Base-by-base conservation (phyloP, 2,888 invertebrate genomes). In the Xanthorhoe designata region DNA sequence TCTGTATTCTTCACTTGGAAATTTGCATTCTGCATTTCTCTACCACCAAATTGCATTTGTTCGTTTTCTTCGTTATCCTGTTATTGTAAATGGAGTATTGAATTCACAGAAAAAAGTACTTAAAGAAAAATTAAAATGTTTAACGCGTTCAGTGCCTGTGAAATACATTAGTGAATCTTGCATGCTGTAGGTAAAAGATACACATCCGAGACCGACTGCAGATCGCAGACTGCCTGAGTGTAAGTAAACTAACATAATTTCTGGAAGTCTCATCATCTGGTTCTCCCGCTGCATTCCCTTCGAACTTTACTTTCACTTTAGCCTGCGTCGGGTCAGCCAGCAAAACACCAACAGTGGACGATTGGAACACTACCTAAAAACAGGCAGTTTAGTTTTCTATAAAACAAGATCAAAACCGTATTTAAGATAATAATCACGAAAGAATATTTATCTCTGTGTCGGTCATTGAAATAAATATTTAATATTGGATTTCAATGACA, bases 251-350 rank as follows among this genome's bases (percentile, higher is more conserved):
- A 66, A 87, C 87, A 72, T 72, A 78, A 72, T 78, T 79, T 65
- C 76, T 74, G 61, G 77, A 78, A 6, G 72, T 57, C 42, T 82
- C 82, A 60, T 86, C 83, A 10, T 87, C 84, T 9, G 80, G 80
- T 69, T 89, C 86, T 0, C 81, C 88, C 10, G 73, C 76, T 1
- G 86, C 74, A 76, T 89, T 89, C 0, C 86, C 88, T 88, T 94
- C 85, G 82, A 92, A 86, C 80, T 91, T 90, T 8, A 96, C 94
- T 84, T 95, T 95, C 9, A 96, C 95, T 83, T 95, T 94, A 7
- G 96, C 95, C 77, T 94, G 94, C 53, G 94, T 91, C 0, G 96
- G 96, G 85, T 96, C 95, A 6, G 96, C 96, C 29, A 96, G 93
- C 45, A 96, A 82, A 9, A 96, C 95, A 63, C 96, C 96, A 38